Conservation (phyloP, 2,797 vertebrate species). For the Labroides dimidiatus region DNA sequence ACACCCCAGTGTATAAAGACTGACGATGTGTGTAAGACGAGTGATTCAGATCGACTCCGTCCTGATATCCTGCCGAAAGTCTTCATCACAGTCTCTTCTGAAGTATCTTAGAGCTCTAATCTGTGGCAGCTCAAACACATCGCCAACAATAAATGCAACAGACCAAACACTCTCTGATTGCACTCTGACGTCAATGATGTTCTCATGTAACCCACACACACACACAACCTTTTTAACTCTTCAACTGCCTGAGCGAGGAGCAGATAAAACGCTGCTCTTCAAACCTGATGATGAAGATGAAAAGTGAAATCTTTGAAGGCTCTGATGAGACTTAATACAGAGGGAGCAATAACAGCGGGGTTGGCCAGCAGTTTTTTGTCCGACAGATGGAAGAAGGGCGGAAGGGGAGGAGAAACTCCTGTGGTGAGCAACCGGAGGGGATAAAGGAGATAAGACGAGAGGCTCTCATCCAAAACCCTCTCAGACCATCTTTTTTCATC, state of each 20-base stretch:
- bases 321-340: conserved; percentile 17
- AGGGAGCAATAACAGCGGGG: conserved; percentile 38
- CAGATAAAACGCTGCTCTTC: conserved; percentile 37
- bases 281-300: conserved; percentile 25
- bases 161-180: conserved; percentile 64
- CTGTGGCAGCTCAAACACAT: conserved; percentile 40
- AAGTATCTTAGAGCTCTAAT: conserved; percentile 16
- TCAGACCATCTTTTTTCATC: conserved; percentile 32
- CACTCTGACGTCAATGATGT: conserved; percentile 55
- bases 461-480: conserved; percentile 46
- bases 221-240: conserved; percentile 41
- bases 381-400: conserved; percentile 65
- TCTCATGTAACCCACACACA: conserved; percentile 50
- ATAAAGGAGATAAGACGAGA: conserved; percentile 72
- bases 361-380: conserved; percentile 59
- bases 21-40: background rate
- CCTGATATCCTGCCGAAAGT: background rate
- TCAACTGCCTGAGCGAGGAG: conserved; percentile 20
- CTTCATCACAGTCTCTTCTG: conserved; percentile 1
- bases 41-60: conserved; percentile 8
- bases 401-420: conserved; percentile 41
- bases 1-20: background rate
- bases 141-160: conserved; percentile 54
- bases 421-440: conserved; percentile 62
- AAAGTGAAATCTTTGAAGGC: conserved; percentile 3